These are phyloP conservation scores for Encarsia formosa DNA, from an alignment of 2,888 invertebrate genomes.

Conservation along the genomic window DNA sequence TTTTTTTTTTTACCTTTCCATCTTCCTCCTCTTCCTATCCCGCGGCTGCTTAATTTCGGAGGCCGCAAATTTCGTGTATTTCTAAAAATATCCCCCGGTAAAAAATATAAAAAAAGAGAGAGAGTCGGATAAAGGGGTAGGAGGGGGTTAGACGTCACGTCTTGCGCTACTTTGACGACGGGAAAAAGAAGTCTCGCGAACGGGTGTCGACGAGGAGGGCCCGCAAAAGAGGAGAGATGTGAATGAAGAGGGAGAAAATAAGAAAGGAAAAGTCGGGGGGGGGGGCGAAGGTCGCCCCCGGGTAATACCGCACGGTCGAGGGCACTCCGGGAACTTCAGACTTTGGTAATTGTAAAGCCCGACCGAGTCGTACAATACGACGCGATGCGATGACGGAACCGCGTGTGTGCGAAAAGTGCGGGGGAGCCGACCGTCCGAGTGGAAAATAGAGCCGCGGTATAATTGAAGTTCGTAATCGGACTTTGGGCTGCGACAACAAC, in stretches of 20 bases:
- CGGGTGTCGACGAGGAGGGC: conserved; percentile 20
- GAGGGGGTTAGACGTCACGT: too few relatives aligned
- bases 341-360: conserved; percentile 26
- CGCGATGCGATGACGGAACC: conserved; percentile 14
- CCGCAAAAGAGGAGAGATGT: not conserved
- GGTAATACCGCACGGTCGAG: conserved; percentile 27
- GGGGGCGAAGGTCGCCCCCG: conserved; percentile 26
- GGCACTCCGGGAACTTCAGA: conserved; percentile 25
- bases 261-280: conserved; percentile 1
- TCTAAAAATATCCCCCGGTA: conserved; percentile 19
- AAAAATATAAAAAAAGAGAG: conserved; percentile 21
- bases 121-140: too few relatives aligned
- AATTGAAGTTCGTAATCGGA: conserved; percentile 19
- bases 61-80: too few relatives aligned
- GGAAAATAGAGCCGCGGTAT: conserved; percentile 13
- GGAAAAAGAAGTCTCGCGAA: conserved; percentile 22
- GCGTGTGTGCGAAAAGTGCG: conserved; percentile 13
- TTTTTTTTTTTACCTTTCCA: too few relatives aligned
- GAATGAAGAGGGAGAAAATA: conserved; percentile 3
- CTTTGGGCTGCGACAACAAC: conserved; percentile 1
- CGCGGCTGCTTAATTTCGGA: too few relatives aligned
- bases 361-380: conserved; percentile 1
- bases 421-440: conserved; percentile 6
- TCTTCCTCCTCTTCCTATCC: too few relatives aligned
- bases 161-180: conserved; percentile 23